Conservation (phyloP, 2,888 invertebrate genomes). For the Patella depressa region DNA sequence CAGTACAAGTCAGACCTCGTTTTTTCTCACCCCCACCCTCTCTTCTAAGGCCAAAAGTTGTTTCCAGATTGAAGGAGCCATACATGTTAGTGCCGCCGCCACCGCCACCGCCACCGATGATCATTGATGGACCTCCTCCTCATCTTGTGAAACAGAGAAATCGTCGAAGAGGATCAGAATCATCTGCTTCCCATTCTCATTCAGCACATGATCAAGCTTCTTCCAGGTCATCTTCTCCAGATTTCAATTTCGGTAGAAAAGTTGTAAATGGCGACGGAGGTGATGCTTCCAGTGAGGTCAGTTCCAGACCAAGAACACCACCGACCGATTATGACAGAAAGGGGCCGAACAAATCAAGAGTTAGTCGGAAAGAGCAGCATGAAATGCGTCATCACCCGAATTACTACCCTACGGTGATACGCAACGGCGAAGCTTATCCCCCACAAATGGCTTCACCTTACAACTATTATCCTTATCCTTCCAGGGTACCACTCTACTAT, state of each 20-base stretch:
- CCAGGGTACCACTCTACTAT: slow-evolving; percentile 40
- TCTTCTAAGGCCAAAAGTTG: slow-evolving; percentile 38
- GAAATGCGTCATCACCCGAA: slow-evolving; percentile 22
- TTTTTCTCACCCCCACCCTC: slow-evolving; percentile 63
- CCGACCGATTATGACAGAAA: slow-evolving; percentile 57
- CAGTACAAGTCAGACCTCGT: slow-evolving; percentile 40
- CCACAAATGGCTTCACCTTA: slow-evolving; percentile 30
- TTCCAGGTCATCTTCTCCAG: slow-evolving; percentile 36
- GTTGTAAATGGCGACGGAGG: slow-evolving; percentile 32
- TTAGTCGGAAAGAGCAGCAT: slow-evolving; percentile 32
- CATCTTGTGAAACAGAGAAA: slow-evolving; percentile 27
- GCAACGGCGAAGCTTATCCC: slow-evolving; percentile 13
- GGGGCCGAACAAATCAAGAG: slow-evolving; percentile 28
- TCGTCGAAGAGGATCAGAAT: slow-evolving; percentile 29
- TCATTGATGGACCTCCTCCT: slow-evolving; percentile 32
- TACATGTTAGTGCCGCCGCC: slow-evolving; percentile 30
- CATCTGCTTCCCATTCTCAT: slow-evolving; percentile 24
- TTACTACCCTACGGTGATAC: slow-evolving; percentile 16
- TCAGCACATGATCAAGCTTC: slow-evolving; percentile 30
- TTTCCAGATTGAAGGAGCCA: slow-evolving; percentile 32
- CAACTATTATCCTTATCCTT: slow-evolving; percentile 46
- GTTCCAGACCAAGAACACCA: slow-evolving; percentile 56
- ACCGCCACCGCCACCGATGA: slow-evolving; percentile 27
- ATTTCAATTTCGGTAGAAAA: slow-evolving; percentile 32
- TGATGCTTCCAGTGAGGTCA: slow-evolving; percentile 41